Percentiles rank a stretch among this genome's conserved stretches.
These are phyloP conservation scores for Leucopsar rothschildi DNA, from an alignment of 2,113 vertebrate species.

Conservation along the genomic window DNA sequence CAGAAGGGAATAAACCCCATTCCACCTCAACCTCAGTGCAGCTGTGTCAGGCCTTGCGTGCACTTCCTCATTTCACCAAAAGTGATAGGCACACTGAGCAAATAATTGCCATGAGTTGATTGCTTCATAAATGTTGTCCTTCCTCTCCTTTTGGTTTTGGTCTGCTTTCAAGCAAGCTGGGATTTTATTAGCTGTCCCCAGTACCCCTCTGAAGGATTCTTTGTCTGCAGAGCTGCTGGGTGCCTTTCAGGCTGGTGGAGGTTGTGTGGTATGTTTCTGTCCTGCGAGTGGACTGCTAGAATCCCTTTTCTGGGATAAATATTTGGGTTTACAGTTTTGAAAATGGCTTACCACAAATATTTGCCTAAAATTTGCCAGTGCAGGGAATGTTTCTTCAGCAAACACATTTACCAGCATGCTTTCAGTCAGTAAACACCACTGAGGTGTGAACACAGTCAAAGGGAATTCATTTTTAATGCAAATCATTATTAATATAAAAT, in stretches of 20 bases:
- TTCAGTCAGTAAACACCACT: slow-evolving; percentile 38
- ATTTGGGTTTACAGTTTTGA: slow-evolving; percentile 47
- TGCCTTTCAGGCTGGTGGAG: neutral
- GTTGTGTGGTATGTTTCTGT: neutral
- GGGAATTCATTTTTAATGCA: slow-evolving; percentile 14
- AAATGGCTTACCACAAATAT: slow-evolving; percentile 61
- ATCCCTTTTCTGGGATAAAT: slow-evolving; percentile 33
- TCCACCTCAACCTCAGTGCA: neutral
- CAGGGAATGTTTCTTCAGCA: slow-evolving; percentile 55
- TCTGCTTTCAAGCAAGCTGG: neutral
- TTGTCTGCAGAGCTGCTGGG: neutral
- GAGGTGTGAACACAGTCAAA: neutral
- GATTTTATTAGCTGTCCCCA: neutral
- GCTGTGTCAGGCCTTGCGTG: accelerated
- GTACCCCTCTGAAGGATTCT: slow-evolving; percentile 1
- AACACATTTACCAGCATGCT: slow-evolving; percentile 47
- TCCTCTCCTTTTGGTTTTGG: neutral
- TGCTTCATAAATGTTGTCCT: neutral
- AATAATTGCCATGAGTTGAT: neutral
- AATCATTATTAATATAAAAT: neutral
- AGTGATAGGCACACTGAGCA: neutral
- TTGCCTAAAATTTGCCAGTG: slow-evolving; percentile 45
- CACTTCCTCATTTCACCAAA: neutral
- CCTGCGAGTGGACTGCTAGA: neutral
- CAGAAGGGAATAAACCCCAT: neutral